Evolutionary conservation across 2,888 invertebrate genomes (phyloP).

Genomic region (Auanema sp.): DNA sequence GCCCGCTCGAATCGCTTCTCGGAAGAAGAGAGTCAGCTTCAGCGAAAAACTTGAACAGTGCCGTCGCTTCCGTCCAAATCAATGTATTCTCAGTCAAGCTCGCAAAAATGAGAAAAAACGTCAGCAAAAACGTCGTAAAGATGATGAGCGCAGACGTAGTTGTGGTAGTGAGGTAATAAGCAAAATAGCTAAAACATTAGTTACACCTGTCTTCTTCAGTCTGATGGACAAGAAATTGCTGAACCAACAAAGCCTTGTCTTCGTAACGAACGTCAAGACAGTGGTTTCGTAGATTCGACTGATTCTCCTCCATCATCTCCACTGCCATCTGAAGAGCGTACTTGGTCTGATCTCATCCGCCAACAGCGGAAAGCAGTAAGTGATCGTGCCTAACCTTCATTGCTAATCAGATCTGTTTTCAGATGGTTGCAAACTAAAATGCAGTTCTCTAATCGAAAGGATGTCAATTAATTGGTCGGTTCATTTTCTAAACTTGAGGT

Average conservation of each 20-base stretch:
- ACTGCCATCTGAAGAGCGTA: no score
- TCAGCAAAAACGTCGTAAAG: constrained; percentile 5
- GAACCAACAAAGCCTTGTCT: neutral
- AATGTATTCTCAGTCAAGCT: constrained; percentile 1
- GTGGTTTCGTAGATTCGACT: constrained; percentile 9
- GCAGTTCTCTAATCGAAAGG: no score
- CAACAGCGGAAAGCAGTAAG: no score
- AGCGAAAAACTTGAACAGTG: constrained; percentile 14
- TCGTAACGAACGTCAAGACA: constrained; percentile 7
- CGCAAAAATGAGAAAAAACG: constrained; percentile 11
- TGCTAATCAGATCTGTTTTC: no score
- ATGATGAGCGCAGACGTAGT: neutral
- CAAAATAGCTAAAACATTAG: neutral
- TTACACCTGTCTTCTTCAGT: neutral
- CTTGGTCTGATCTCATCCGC: no score
- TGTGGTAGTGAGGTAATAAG: neutral
- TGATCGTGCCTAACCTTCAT: no score
- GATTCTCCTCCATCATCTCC: no score
- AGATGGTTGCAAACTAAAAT: no score
- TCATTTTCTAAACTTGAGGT: no score
- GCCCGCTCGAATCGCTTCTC: neutral
- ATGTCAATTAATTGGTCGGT: no score
- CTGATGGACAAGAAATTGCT: neutral
- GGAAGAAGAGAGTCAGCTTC: constrained; percentile 24
- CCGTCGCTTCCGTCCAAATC: constrained; percentile 6